Evolutionary conservation across 2,113 vertebrate genomes (phyloP).

Genomic region (Chinchilla lanigera): DNA sequence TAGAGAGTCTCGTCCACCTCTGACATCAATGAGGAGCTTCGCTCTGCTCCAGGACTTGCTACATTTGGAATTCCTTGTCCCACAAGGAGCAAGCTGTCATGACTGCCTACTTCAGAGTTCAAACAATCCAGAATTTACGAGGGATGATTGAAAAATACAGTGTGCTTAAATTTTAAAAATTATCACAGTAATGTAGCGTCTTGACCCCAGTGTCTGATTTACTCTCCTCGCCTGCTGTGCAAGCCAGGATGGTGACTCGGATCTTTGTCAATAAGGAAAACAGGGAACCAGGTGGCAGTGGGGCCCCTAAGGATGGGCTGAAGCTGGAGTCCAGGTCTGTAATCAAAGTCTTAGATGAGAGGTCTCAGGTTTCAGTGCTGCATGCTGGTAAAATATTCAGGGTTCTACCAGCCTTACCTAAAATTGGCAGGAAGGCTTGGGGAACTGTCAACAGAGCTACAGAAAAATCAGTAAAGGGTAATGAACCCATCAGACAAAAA

Average conservation of each 20-base stretch:
- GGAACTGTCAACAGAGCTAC: not conserved
- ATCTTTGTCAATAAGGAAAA: not conserved
- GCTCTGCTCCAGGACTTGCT: not conserved
- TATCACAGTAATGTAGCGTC: not conserved
- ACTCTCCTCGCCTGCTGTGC: not conserved
- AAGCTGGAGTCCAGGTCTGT: not conserved
- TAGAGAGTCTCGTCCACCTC: not conserved
- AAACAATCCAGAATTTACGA: not conserved
- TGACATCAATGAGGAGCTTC: slow-evolving; percentile 4
- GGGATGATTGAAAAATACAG: not conserved
- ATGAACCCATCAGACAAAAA: not conserved
- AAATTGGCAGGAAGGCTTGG: not conserved
- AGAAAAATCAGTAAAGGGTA: not conserved
- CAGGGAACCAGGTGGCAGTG: not conserved
- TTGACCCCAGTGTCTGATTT: not conserved
- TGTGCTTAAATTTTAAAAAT: not conserved
- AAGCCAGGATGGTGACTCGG: not conserved
- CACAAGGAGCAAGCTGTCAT: not conserved
- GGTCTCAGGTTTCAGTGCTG: not conserved
- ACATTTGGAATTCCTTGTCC: not conserved
- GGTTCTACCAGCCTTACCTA: not conserved
- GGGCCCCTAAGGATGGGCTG: not conserved
- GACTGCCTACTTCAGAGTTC: not conserved
- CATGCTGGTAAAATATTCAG: not conserved
- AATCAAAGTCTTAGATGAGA: not conserved